Evolutionary conservation across 2,113 vertebrate species (phyloP), one percentile per base, ranked within the genome.

Genomic region (Hypocryptadius cinnamomeus): DNA sequence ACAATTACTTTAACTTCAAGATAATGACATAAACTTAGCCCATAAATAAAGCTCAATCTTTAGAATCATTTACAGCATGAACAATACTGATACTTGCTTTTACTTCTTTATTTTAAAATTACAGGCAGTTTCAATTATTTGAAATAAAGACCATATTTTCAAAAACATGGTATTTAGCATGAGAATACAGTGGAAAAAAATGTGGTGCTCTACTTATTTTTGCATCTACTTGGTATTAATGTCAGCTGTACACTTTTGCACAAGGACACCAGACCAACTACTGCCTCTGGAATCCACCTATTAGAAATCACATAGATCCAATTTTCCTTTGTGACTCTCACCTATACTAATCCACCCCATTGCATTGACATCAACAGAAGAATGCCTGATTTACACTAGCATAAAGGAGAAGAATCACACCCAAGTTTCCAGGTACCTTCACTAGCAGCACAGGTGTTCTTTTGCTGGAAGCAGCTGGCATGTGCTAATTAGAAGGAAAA

Each of bases 401-500:
- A 74, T 66, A 84, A 93, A 80, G 20, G 37, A 86, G 30, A 79
- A 80, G 48, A 87, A 69, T 59, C 70, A 63, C 13, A 10, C 45
- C 47, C 77, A 80, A 45, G 31, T 84, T 97, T 53, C 70, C 77
- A 87, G 56, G 60, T 93, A 92, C 13, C 70, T 35, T 81, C 25
- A 45, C 24, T 23, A 66, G 64, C 45, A 90, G 89, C 68, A 92
- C 91, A 95, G 87, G 94, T 96, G 87, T 79, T 89, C 73, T 82
- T 90, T 35, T 72, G 53, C 51, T 77, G 63, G 63, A 73, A 94
- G 68, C 95, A 96, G 87, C 95, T 94, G 94, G 93, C 69, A 84
- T 2, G 11, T 76, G 64, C 64, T 93, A 94, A 97, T 95, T 95
- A 93, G 81, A 81, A 87, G 48, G 45, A 92, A 96, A 84, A 79